Percentiles rank a stretch among this genome's conserved stretches.
Evolutionary conservation across 2,888 invertebrate species (phyloP).

Genomic region (Frankliniella intonsa): DNA sequence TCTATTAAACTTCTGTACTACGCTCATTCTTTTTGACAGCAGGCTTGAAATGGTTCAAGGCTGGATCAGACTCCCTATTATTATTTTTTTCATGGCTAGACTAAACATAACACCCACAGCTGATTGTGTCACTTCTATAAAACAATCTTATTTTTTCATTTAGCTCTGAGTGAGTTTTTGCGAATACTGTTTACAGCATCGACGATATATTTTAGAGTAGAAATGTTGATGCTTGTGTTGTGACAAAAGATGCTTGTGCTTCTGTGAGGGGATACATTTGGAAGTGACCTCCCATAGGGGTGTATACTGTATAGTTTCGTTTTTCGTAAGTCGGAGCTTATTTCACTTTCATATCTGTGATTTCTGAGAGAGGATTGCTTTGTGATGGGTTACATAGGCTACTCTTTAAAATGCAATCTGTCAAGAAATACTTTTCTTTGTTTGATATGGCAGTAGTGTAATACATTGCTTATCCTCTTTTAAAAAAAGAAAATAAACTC

Average conservation of each 20-base stretch:
- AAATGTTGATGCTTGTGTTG: neutral
- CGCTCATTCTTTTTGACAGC: neutral
- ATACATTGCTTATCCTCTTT: neutral
- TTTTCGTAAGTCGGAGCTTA: no score
- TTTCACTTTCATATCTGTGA: no score
- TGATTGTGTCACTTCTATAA: neutral
- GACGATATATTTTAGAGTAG: neutral
- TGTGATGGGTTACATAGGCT: no score
- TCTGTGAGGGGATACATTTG: neutral
- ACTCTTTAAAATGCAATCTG: neutral
- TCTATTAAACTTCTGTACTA: neutral
- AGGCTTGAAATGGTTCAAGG: constrained; percentile 8
- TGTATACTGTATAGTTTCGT: no score
- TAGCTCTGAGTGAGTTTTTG: neutral
- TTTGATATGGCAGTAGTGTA: neutral
- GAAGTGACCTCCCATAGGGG: neutral
- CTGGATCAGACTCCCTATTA: neutral
- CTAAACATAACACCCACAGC: constrained; percentile 12
- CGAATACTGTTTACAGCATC: neutral
- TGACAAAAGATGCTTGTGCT: neutral
- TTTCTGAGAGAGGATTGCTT: no score
- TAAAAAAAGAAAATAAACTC: no score
- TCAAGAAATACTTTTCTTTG: constrained; percentile 12
- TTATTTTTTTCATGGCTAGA: constrained; percentile 17
- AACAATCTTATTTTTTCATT: neutral